phyloP scores from a whole-genome alignment of 2,797 vertebrate genomes.

The Malurus splendens region DNA sequence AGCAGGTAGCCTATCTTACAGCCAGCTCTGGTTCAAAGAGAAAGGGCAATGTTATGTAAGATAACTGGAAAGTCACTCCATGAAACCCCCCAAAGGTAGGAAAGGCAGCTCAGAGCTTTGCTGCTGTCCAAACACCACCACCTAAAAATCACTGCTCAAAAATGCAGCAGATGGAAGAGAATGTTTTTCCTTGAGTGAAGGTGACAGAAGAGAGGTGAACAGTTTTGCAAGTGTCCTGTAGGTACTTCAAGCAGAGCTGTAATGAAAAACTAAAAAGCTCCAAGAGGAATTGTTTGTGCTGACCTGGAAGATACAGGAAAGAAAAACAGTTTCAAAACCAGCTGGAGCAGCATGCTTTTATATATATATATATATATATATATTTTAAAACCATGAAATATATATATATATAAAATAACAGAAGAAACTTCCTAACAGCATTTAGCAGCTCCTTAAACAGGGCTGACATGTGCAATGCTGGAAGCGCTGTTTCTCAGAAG shows the following conservation, averaged over 20 bases:
- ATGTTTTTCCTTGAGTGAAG: background rate
- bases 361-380: background rate
- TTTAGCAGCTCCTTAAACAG: background rate
- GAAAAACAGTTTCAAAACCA: background rate
- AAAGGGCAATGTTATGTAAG: background rate
- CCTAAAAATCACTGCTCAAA: background rate
- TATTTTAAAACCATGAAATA: background rate
- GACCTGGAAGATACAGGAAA: background rate
- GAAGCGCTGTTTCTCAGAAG: background rate
- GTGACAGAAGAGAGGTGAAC: background rate
- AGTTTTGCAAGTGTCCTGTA: background rate
- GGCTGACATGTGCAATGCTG: background rate
- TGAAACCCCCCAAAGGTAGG: background rate
- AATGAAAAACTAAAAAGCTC: background rate
- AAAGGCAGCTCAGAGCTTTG: background rate
- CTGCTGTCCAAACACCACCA: background rate
- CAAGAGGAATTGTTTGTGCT: background rate
- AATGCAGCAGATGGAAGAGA: background rate
- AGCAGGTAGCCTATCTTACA: background rate
- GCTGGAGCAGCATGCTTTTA: background rate
- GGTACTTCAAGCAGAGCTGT: background rate
- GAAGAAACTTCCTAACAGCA: background rate
- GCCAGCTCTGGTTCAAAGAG: background rate
- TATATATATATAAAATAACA: background rate
- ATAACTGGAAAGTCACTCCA: background rate